phyloP scores from a whole-genome alignment of 2,888 invertebrate species.

The Pollenia griseotomentosa region DNA sequence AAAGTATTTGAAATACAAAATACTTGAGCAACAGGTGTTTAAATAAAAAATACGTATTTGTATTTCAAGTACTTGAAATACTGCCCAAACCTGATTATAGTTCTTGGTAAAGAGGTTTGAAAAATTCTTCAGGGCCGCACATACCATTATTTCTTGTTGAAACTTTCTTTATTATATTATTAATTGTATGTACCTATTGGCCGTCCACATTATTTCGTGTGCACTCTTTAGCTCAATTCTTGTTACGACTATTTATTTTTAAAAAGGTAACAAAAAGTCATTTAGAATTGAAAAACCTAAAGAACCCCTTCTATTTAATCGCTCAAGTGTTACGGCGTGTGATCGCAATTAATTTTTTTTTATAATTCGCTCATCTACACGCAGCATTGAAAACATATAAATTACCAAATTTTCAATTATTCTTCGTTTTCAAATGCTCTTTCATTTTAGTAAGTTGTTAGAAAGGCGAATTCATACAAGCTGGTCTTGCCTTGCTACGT shows the following conservation, averaged over 20 bases:
- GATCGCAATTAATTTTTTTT: slow-evolving; percentile 39
- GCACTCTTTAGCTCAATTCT: slow-evolving; percentile 12
- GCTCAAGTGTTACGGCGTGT: slow-evolving; percentile 53
- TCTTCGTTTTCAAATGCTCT: not conserved
- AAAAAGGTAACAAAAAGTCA: not conserved
- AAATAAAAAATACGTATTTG: too few species aligned
- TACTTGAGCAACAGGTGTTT: too few species aligned
- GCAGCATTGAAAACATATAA: slow-evolving; percentile 52
- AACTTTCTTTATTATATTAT: too few species aligned
- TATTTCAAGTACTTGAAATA: too few species aligned
- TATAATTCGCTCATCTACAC: slow-evolving; percentile 6
- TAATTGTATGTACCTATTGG: too few species aligned
- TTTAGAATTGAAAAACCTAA: not conserved
- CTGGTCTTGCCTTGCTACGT: too few species aligned
- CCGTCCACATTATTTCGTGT: not conserved
- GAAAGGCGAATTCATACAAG: too few species aligned
- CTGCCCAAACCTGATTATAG: too few species aligned
- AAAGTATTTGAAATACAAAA: too few species aligned
- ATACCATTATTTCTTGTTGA: too few species aligned
- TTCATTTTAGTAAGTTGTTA: not conserved
- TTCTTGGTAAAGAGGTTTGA: too few species aligned
- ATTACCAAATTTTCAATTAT: slow-evolving; percentile 30
- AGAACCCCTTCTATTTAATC: slow-evolving; percentile 40
- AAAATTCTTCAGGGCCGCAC: too few species aligned
- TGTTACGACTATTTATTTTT: slow-evolving; percentile 24